Evolutionary conservation across 1,140 invertebrate genomes (phyloP).

Genomic region (Hirudo medicinalis): DNA sequence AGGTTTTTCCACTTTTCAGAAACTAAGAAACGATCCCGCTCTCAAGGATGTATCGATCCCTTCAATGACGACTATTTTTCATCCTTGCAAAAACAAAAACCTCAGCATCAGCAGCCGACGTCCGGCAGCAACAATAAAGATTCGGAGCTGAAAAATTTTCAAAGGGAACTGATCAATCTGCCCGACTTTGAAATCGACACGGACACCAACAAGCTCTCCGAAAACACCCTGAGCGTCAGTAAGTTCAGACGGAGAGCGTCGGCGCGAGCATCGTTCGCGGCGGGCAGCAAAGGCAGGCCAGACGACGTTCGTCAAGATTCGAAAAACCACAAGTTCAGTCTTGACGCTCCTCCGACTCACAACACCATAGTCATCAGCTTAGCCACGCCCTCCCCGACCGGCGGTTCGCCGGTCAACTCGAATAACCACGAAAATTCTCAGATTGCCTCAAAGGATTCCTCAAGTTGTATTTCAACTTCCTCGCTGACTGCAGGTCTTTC

Average conservation of each 20-base stretch:
- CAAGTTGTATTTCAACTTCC: not conserved
- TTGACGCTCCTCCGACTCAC: slow-evolving; percentile 3
- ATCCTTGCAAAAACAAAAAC: slow-evolving; percentile 4
- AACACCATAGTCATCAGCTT: slow-evolving; percentile 9
- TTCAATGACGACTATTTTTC: slow-evolving; percentile 2
- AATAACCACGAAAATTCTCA: not conserved
- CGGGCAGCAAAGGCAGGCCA: not conserved
- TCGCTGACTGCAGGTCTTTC: not conserved
- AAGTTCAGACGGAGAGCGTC: slow-evolving; percentile 3
- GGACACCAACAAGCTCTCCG: slow-evolving; percentile 28
- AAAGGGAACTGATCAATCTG: slow-evolving; percentile 39
- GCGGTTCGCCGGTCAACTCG: not conserved
- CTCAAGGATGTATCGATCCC: slow-evolving; percentile 20
- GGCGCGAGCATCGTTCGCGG: not conserved
- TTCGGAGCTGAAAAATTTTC: slow-evolving; percentile 28
- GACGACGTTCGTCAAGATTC: not conserved
- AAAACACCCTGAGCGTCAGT: not conserved
- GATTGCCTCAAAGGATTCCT: not conserved
- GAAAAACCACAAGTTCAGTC: slow-evolving; percentile 1
- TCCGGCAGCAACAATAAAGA: slow-evolving; percentile 1
- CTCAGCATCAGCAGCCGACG: not conserved
- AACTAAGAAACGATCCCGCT: slow-evolving; percentile 20
- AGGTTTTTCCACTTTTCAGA: slow-evolving; percentile 20
- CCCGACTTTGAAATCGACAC: slow-evolving; percentile 41
- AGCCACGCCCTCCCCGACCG: not conserved